Base-by-base conservation (phyloP, 2,797 vertebrate species). In the Siniperca obscura region DNA sequence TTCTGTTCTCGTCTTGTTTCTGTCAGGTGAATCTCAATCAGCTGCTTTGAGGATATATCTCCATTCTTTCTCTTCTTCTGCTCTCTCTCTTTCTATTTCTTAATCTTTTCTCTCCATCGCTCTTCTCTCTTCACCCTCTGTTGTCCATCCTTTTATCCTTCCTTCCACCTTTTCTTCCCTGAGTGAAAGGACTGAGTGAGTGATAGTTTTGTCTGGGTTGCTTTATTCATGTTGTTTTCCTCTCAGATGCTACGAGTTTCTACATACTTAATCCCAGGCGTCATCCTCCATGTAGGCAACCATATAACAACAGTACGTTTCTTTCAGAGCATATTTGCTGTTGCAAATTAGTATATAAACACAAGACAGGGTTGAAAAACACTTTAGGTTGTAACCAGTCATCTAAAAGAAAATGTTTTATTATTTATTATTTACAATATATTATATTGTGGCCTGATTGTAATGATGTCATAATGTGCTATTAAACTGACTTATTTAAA, bases 11-110 rank as follows among this genome's bases (percentile, higher is more conserved):
- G 46, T 82, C 52, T 61, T 55, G 19, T 74, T 73, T 83, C 34
- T 46, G 40, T 82, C 78, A 59, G n/a, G 44, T 89, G 77, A 84
- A 80, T 85, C 76, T 89, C 84, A 73, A 55, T 81, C 75, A 46
- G 22, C 70, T 76, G 65, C 79, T 89, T 80, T 85, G 77, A 85
- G 68, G 80, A 86, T 87, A 53, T 44, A 27, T 76, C 81, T 75
- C 44, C 42, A 19, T 65, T 65, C 46, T 60, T 59, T 76, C 21
- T 65, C 40, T 46, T 30, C 1, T 10, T 11, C 25, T 25, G 36
- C n/a, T 50, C 50, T 46, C 48, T 61, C 50, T 21, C 53, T 57
- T 50, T 66, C 38, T 21, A 1, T 78, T 57, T 61, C 48, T 76
- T 70, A n/a, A 68, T 50, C 70, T 13, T 65, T 70, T 40, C 55